Conservation (phyloP, 2,888 invertebrate species). For the Athrips mouffetella region DNA sequence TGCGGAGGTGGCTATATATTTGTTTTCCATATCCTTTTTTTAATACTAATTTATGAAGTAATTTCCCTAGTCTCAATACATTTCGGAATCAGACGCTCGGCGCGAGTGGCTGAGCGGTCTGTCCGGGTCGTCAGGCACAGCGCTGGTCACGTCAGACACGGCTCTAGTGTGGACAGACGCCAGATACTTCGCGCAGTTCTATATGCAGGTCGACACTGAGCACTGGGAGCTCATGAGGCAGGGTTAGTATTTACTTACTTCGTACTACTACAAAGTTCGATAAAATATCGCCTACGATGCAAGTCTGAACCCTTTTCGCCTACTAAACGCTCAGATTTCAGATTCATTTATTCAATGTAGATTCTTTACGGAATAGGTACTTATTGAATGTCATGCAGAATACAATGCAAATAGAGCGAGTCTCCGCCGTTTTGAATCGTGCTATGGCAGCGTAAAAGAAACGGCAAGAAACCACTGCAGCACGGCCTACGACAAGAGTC, state of each 20-base stretch:
- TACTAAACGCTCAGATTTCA: background rate
- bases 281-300: too few species aligned
- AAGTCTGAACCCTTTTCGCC: background rate
- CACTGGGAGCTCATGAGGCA: constrained; percentile 93
- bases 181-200: constrained; percentile 95
- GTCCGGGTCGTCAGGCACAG: constrained; percentile 93
- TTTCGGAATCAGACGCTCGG: constrained; percentile 89
- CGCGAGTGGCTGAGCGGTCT: constrained; percentile 93
- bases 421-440: too few species aligned
- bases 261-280: too few species aligned
- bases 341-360: too few species aligned
- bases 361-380: too few species aligned
- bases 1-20: too few species aligned
- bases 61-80: constrained; percentile 87
- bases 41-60: background rate
- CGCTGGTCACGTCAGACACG: constrained; percentile 84
- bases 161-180: constrained; percentile 97
- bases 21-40: too few species aligned
- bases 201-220: constrained; percentile 84
- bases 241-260: too few species aligned
- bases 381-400: too few species aligned
- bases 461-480: background rate
- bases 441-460: too few species aligned
- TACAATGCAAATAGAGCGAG: too few species aligned
- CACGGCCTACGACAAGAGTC: background rate